phyloP scores from a whole-genome alignment of 2,888 invertebrate species.

The Pyrrhia umbra region DNA sequence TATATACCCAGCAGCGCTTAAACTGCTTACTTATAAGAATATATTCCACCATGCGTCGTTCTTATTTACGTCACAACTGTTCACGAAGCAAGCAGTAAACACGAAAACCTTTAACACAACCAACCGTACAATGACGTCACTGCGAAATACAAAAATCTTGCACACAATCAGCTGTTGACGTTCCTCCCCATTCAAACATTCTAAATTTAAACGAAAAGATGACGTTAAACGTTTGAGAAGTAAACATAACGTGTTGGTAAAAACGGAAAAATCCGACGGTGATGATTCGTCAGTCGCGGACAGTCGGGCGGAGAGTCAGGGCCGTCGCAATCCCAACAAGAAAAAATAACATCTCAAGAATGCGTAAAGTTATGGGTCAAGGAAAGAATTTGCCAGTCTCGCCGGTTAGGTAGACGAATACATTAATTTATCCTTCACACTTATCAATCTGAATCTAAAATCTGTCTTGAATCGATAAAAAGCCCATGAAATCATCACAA shows the following conservation, averaged over 20 bases:
- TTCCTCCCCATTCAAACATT: conserved; percentile 55
- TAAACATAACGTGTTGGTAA: conserved; percentile 56
- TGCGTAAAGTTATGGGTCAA: conserved; percentile 55
- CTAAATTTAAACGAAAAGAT: conserved; percentile 54
- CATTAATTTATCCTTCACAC: conserved; percentile 18
- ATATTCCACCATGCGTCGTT: conserved; percentile 17
- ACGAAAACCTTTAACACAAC: conserved; percentile 19
- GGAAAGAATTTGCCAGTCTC: conserved; percentile 37
- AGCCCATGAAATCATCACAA: conserved; percentile 29
- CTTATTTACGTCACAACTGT: conserved; percentile 45
- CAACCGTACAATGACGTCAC: conserved; percentile 42
- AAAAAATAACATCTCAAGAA: conserved; percentile 39
- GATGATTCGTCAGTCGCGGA: conserved; percentile 29
- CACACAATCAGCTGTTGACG: conserved; percentile 50
- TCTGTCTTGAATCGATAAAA: conserved; percentile 28
- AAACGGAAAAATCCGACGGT: conserved; percentile 56
- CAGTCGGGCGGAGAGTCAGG: conserved; percentile 28
- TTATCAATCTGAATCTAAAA: conserved; percentile 6
- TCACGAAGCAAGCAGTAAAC: conserved; percentile 32
- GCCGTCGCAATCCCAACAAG: conserved; percentile 24
- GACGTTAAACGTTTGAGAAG: conserved; percentile 44
- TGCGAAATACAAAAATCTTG: conserved; percentile 35
- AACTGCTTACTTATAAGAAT: conserved; percentile 39
- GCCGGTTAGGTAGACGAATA: conserved; percentile 21
- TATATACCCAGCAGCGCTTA: conserved; percentile 26